A percentile compares a stretch with the other conserved stretches of the same genome.
phyloP scores from a whole-genome alignment of 2,113 vertebrate species.

The Psittacula cyanocephala region DNA sequence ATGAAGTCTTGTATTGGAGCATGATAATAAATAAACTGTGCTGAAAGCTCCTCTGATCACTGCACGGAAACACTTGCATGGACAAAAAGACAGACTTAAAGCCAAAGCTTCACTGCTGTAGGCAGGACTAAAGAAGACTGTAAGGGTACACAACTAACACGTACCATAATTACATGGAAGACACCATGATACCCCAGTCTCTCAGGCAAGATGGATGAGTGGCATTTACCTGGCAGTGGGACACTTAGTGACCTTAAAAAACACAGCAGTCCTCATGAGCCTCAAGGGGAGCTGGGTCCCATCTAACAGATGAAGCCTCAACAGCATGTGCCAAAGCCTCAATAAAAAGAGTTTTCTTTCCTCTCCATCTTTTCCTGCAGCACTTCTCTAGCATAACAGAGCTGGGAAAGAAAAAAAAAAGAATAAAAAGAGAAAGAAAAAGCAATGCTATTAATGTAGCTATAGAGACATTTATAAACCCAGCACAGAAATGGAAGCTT shows the following conservation, averaged over 20 bases:
- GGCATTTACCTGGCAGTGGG: background rate
- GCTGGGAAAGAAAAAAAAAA: fast-evolving
- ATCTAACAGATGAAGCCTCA: fast-evolving
- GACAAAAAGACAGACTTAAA: background rate
- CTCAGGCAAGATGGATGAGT: background rate
- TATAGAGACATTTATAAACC: background rate
- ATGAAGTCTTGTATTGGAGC: background rate
- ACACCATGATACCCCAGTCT: background rate
- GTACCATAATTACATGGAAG: background rate
- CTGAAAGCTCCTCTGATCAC: background rate
- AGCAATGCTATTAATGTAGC: background rate
- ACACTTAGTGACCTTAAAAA: background rate
- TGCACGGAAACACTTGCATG: background rate
- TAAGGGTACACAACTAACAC: background rate
- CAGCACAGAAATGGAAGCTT: background rate
- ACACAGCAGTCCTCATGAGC: background rate
- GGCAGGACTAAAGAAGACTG: background rate
- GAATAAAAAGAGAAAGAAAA: background rate
- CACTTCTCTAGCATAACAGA: background rate
- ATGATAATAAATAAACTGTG: background rate
- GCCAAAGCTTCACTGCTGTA: background rate
- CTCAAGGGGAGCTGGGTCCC: background rate
- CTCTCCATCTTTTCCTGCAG: background rate
- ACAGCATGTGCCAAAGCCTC: background rate
- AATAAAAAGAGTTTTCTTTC: background rate